phyloP scores from a whole-genome alignment of 2,113 vertebrate genomes.

The Tichodroma muraria region DNA sequence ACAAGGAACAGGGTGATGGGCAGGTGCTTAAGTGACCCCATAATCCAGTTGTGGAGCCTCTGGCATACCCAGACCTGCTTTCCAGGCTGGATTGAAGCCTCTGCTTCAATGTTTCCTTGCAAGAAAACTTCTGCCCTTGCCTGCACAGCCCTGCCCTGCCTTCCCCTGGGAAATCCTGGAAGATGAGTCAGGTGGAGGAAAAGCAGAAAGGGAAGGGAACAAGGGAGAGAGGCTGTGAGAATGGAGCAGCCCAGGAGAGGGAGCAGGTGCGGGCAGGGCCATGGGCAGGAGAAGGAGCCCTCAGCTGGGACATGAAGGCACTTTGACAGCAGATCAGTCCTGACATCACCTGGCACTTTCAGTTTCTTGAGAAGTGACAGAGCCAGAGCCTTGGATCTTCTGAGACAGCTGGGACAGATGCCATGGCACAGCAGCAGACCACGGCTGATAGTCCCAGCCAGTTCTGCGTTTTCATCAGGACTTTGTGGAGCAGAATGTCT shows the following conservation, averaged over 20 bases:
- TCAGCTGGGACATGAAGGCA: accelerated
- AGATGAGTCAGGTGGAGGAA: accelerated
- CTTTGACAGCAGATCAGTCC: background rate
- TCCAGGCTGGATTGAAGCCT: background rate
- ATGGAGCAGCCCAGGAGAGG: background rate
- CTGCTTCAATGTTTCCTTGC: background rate
- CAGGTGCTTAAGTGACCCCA: background rate
- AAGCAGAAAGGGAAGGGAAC: background rate
- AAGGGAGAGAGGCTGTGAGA: background rate
- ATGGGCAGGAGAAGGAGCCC: accelerated
- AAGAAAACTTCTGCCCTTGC: background rate
- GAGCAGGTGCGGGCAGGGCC: background rate
- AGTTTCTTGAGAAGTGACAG: background rate
- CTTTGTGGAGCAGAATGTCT: accelerated
- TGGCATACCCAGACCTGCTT: background rate
- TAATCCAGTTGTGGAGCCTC: background rate
- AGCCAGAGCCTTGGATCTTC: background rate
- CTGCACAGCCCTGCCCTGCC: background rate
- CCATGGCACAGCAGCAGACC: background rate
- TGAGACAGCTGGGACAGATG: accelerated
- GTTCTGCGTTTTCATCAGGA: accelerated
- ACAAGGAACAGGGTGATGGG: background rate
- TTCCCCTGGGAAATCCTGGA: background rate
- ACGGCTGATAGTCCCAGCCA: accelerated
- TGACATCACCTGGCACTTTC: accelerated